Percentiles rank a stretch among this genome's conserved stretches.
phyloP scores from a whole-genome alignment of 2,888 invertebrate species.

The Dicycla oo region DNA sequence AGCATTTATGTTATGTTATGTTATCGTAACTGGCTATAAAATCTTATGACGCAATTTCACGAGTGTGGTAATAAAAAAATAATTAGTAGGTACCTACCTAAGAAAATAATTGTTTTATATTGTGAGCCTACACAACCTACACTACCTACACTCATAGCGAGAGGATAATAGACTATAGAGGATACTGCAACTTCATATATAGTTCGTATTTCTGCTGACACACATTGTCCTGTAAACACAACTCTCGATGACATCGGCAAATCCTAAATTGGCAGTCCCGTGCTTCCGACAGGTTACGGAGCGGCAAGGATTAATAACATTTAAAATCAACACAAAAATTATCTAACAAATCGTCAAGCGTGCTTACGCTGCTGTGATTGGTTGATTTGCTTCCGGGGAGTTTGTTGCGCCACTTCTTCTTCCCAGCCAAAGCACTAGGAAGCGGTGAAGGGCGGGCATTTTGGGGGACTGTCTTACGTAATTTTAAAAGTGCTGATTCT shows the following conservation, averaged over 20 bases:
- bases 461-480: too few relatives aligned
- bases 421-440: too few relatives aligned
- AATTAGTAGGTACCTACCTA: too few relatives aligned
- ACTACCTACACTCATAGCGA: too few relatives aligned
- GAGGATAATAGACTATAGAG: not conserved
- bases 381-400: too few relatives aligned
- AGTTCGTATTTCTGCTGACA: not conserved
- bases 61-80: not conserved
- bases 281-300: not conserved
- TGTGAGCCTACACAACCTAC: too few relatives aligned
- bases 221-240: not conserved
- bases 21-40: constrained; percentile 26
- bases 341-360: not conserved
- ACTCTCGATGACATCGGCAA: constrained; percentile 13
- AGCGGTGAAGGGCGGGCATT: too few relatives aligned
- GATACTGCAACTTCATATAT: not conserved
- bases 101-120: constrained; percentile 4
- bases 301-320: constrained; percentile 3
- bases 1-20: not conserved
- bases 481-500: too few relatives aligned
- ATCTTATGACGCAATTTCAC: not conserved
- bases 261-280: constrained; percentile 7
- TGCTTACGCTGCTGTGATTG: not conserved
- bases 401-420: too few relatives aligned
- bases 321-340: not conserved